Base-by-base conservation (phyloP, 1,140 invertebrate genomes). In the Myzus persicae region DNA sequence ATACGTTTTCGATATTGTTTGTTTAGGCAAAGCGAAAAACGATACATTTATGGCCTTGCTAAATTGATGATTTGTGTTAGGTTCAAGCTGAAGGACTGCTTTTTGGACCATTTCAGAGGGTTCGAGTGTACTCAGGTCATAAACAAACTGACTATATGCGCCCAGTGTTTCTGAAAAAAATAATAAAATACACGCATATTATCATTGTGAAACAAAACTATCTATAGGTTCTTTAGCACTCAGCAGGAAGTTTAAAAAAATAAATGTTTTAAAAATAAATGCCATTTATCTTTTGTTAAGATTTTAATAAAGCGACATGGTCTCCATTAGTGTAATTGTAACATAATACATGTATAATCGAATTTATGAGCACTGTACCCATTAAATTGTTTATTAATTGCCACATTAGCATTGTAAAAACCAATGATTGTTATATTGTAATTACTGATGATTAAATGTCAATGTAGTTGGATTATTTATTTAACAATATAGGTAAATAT, bases 51-150 rank as follows among this genome's bases (percentile, higher is more conserved):
- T 54, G 11, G 76, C 36, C 1, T 85, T 84, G n/a, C 2, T 26
- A 8, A 38, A 84, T 40, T 82, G 76, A 36, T 22, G 18, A 26
- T 85, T 85, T 18, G 76, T 36, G 11, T n/a, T 42, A 26, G 91
- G 18, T 67, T 93, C 91, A 20, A 93, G 76, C 54, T 42, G 91
- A 48, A 93, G 91, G n/a, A 51, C 81, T 31, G 76, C 91, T 84
- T 93, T 93, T 54, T 93, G n/a, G 11, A 93, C 36, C 54, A 51
- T 42, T 54, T 93, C 91, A 6, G 76, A 85, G 26, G 76, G 91
- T 54, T 93, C 48, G 31, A 84, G 44, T 40, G 44, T 38, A 31
- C n/a, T 54, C 81, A 93, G 36, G 36, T 93, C 91, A 38, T 84
- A 93, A 18, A 93, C 81, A 26, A 40, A 85, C 46, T 40, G 36